Conservation (phyloP, 2,113 vertebrate species). For the Mobula birostris region DNA sequence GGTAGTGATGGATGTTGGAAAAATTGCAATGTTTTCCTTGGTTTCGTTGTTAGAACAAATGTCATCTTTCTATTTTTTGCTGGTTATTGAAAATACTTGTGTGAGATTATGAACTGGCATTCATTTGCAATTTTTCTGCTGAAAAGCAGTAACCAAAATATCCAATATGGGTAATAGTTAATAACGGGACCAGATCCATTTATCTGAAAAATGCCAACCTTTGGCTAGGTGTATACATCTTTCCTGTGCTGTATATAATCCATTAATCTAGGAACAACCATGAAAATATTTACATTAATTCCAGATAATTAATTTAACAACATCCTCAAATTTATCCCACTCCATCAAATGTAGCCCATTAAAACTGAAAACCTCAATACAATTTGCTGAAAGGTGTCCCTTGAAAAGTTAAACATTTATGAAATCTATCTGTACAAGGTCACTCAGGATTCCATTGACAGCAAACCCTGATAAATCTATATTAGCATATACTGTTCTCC, state of each 20-base stretch:
- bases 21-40: neutral
- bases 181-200: neutral
- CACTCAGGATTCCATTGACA: neutral
- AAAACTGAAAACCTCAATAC: neutral
- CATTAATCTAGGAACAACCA: neutral
- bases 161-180: neutral
- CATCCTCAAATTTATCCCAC: neutral
- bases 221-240: neutral
- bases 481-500: neutral
- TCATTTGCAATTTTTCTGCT: neutral
- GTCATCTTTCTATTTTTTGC: neutral
- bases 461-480: neutral
- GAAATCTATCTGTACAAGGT: neutral
- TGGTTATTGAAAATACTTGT: neutral
- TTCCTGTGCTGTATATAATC: neutral
- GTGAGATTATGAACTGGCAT: neutral
- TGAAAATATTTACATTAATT: neutral
- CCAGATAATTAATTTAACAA: neutral
- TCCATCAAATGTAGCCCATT: neutral
- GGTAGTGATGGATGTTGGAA: too few relatives aligned
- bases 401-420: neutral
- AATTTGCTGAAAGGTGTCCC: neutral
- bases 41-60: neutral
- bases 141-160: neutral
- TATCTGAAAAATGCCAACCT: neutral